These are phyloP conservation scores for Lepilemur septentrionalis DNA, from an alignment of 2,797 vertebrate species.

Conservation along the genomic window DNA sequence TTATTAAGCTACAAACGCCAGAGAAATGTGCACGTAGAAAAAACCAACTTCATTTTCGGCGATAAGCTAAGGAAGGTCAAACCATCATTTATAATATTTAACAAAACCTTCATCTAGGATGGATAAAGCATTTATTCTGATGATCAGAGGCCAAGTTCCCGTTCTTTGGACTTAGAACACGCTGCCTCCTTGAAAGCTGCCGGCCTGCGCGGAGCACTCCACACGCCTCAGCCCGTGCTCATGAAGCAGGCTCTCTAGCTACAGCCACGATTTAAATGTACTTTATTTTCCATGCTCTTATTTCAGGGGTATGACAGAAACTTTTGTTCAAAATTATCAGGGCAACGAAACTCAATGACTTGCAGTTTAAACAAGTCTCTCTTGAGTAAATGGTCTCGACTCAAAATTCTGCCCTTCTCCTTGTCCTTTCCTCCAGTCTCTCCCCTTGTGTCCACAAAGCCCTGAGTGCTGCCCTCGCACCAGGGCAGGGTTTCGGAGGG, in stretches of 20 bases:
- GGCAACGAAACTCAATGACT: not conserved
- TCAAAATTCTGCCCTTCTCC: not conserved
- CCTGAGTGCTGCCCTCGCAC: rapidly evolving
- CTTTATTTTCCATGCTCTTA: not conserved
- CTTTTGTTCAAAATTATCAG: not conserved
- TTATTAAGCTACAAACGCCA: not conserved
- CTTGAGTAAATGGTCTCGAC: rapidly evolving
- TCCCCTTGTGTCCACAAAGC: not conserved
- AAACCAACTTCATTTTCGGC: not conserved
- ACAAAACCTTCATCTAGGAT: not conserved
- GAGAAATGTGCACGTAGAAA: not conserved
- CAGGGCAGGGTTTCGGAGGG: not conserved
- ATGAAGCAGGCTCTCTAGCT: rapidly evolving
- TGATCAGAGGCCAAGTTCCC: not conserved
- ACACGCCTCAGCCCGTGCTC: rapidly evolving
- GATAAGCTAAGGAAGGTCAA: no score
- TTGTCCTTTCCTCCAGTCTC: rapidly evolving
- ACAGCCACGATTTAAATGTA: rapidly evolving
- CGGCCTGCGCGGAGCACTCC: rapidly evolving
- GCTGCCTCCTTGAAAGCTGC: not conserved
- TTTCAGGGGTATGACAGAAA: rapidly evolving
- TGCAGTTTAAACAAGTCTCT: not conserved
- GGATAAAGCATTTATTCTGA: not conserved
- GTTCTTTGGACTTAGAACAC: not conserved
- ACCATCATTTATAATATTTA: rapidly evolving